Percentiles rank a stretch among this genome's conserved stretches.
Conservation (phyloP, 2,113 vertebrate species). For the Lonchura striata region DNA sequence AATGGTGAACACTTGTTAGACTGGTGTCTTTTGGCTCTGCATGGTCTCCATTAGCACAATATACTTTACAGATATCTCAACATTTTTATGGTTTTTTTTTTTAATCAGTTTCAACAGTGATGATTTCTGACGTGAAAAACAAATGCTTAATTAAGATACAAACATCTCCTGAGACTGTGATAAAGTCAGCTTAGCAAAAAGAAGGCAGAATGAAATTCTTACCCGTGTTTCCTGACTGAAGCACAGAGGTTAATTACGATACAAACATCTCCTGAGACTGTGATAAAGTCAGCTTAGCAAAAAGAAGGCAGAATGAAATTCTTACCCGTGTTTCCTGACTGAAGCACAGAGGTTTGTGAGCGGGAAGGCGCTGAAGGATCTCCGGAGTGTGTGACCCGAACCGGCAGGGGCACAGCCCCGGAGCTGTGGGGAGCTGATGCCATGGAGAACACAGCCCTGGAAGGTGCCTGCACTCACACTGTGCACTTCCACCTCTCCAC, state of each 20-base stretch:
- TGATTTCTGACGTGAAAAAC: neutral
- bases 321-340: neutral
- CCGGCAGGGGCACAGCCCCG: rapidly evolving
- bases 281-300: neutral
- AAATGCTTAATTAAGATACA: neutral
- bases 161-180: neutral
- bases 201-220: neutral
- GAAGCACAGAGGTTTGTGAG: neutral
- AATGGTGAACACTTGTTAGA: neutral
- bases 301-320: neutral
- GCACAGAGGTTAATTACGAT: neutral
- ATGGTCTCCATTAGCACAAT: neutral
- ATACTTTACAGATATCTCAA: neutral
- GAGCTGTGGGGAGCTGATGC: neutral
- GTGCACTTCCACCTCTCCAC: neutral
- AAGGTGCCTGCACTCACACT: rapidly evolving
- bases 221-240: neutral
- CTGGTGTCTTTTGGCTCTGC: neutral
- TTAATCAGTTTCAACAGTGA: neutral
- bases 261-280: neutral
- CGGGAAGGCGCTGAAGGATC: neutral
- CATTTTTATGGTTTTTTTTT: rapidly evolving
- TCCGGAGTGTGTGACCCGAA: neutral
- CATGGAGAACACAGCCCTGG: neutral
- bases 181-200: neutral